These are phyloP conservation scores for Drosophila koepferae DNA, from an alignment of 2,888 invertebrate genomes.

Conservation along the genomic window DNA sequence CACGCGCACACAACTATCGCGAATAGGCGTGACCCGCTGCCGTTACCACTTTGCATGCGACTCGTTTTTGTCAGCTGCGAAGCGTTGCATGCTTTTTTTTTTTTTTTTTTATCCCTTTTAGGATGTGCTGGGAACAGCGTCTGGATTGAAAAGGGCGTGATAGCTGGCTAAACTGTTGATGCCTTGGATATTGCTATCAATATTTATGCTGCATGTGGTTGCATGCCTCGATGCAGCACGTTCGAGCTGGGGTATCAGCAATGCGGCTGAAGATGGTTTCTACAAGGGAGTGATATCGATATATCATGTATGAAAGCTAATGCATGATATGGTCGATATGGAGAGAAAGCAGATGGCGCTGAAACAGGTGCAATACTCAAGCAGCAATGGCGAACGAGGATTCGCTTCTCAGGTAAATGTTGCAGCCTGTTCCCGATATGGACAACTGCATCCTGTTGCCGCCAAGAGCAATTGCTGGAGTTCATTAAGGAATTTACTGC, in stretches of 20 bases:
- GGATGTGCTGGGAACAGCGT: not conserved
- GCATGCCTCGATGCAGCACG: not conserved
- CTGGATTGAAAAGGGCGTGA: not conserved
- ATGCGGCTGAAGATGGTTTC: too few species aligned
- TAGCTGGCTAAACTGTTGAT: not conserved
- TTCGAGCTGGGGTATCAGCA: not conserved
- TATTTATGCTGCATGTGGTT: not conserved
- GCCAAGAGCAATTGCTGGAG: too few species aligned
- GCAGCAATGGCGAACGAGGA: too few species aligned
- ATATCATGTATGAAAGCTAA: too few species aligned
- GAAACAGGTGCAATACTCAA: too few species aligned
- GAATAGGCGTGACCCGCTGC: not conserved
- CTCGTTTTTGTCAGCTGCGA: not conserved
- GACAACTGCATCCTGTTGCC: too few species aligned
- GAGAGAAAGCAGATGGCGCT: too few species aligned
- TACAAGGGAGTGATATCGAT: too few species aligned
- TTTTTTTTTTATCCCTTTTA: slow-evolving; percentile 8
- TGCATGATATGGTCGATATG: too few species aligned
- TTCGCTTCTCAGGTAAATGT: too few species aligned
- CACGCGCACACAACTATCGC: slow-evolving; percentile 43
- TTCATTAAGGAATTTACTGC: too few species aligned
- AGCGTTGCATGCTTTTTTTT: slow-evolving; percentile 11
- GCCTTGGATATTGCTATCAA: not conserved
- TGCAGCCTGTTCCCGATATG: too few species aligned
- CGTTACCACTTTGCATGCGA: not conserved